phyloP scores from a whole-genome alignment of 2,797 vertebrate species.

The Hephaestus fuliginosus region DNA sequence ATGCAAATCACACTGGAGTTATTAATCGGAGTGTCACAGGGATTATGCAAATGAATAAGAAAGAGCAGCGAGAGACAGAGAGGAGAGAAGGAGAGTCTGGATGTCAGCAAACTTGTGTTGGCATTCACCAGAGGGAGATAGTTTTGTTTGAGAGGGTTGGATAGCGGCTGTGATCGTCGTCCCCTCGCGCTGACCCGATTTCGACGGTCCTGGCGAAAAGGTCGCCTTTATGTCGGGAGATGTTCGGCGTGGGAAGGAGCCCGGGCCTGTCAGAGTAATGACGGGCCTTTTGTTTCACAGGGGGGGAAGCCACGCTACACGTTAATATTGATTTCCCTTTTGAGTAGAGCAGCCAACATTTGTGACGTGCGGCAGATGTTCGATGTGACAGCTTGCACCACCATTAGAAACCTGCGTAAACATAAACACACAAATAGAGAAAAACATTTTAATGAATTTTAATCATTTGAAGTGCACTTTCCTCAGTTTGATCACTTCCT shows the following conservation, averaged over 20 bases:
- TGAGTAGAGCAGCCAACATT: constrained; percentile 16
- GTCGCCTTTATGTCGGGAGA: constrained; percentile 29
- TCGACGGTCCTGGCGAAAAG: constrained; percentile 51
- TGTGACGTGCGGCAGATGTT: constrained; percentile 48
- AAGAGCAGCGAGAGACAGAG: constrained; percentile 50
- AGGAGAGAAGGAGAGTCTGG: constrained; percentile 48
- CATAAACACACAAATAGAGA: constrained; percentile 8
- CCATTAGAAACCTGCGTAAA: constrained; percentile 25
- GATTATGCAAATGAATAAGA: constrained; percentile 82
- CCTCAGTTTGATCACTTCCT: background rate
- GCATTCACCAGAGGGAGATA: constrained; percentile 59
- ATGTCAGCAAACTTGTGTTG: constrained; percentile 63
- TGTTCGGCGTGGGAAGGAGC: background rate
- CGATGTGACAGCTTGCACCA: constrained; percentile 18
- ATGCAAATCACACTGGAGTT: constrained; percentile 81
- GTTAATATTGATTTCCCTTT: constrained; percentile 47
- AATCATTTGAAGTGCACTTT: background rate
- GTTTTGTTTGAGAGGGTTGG: constrained; percentile 56
- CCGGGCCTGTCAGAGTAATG: constrained; percentile 22
- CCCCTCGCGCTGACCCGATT: constrained; percentile 42
- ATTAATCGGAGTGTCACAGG: constrained; percentile 82
- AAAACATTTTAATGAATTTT: background rate
- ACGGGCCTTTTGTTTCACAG: constrained; percentile 43
- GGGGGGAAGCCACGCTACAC: constrained; percentile 15
- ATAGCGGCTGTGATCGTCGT: constrained; percentile 47